Evolutionary conservation across 2,888 invertebrate genomes (phyloP), one percentile per base, ranked within the genome.

Genomic region (Leptopilina syphax): DNA sequence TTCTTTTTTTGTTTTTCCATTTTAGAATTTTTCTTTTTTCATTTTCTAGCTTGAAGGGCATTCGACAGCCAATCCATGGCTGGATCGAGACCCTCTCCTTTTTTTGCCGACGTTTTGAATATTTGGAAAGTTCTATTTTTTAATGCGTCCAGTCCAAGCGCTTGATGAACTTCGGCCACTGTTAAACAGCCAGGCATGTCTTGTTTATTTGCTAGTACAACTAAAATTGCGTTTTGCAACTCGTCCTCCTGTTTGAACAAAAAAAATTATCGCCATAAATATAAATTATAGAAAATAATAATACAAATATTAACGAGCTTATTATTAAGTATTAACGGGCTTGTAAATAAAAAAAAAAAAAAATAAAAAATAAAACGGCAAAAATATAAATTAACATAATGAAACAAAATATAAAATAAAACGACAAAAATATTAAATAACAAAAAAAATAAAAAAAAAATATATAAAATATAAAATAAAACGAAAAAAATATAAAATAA

Each of bases 31-130:
- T 34, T 50, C 3, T 78, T 34, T 85, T 81, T 91, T 92, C 91
- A 98, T 96, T 98, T 98, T 92, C 96, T 95, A 90, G 96, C 97
- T 92, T 97, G 97, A 89, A 98, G 93, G 78, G 97, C 96, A 90
- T 97, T 98, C 82, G 97, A 96, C 85, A 98, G 95, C 99, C 99
- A 99, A 92, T 99, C 99, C 99, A 99, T 99, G 82, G 99, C 98
- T 93, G 98, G 98, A 92, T 99, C 98, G 76, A 99, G 94, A 0
- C 99, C 99, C 92, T 99, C 98, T 44, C 99, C 99, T 92, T 98
- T 97, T 85, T 98, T 97, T 68, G 99, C 99, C 0, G 99, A 99
- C 2, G 99, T 99, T 94, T 99, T 99, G 93, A 99, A 99, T 90
- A 99, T 99, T 94, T 99, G 98, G 94, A 99, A 99, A 90, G 99